Evolutionary conservation across 1,140 invertebrate species (phyloP).

Genomic region (Anastrepha obliqua): DNA sequence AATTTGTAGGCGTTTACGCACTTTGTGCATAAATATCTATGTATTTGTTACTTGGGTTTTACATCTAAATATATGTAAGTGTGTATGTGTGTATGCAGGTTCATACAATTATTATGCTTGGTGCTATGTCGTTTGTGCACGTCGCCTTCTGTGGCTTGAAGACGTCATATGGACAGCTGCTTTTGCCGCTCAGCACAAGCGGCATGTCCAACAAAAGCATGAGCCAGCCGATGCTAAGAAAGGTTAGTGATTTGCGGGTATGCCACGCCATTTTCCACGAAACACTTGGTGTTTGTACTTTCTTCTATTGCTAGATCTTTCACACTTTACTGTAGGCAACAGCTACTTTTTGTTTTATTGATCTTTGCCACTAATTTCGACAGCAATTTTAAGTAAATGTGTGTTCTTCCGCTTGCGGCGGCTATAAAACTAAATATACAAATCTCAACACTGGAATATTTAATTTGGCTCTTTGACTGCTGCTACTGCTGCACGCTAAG

Average conservation of each 20-base stretch:
- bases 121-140: not conserved
- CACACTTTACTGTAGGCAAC: too few relatives aligned
- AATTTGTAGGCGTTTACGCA: conserved; percentile 20
- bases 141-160: conserved; percentile 11
- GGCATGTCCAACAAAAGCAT: not conserved
- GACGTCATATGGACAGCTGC: conserved; percentile 28
- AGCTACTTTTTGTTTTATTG: too few relatives aligned
- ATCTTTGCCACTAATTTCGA: not conserved
- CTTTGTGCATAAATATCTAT: not conserved
- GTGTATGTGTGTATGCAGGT: not conserved
- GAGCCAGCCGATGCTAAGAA: not conserved
- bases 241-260: not conserved
- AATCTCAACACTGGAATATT: not conserved
- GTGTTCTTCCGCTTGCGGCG: not conserved
- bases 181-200: not conserved
- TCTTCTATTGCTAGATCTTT: too few relatives aligned
- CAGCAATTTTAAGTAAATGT: not conserved
- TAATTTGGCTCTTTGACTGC: not conserved
- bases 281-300: too few relatives aligned
- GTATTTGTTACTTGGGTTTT: not conserved
- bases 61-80: not conserved
- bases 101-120: conserved; percentile 28
- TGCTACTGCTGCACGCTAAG: not conserved
- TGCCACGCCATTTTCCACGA: not conserved
- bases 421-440: not conserved